Evolutionary conservation across 2,797 vertebrate genomes (phyloP).

Genomic region (Mycteria americana): DNA sequence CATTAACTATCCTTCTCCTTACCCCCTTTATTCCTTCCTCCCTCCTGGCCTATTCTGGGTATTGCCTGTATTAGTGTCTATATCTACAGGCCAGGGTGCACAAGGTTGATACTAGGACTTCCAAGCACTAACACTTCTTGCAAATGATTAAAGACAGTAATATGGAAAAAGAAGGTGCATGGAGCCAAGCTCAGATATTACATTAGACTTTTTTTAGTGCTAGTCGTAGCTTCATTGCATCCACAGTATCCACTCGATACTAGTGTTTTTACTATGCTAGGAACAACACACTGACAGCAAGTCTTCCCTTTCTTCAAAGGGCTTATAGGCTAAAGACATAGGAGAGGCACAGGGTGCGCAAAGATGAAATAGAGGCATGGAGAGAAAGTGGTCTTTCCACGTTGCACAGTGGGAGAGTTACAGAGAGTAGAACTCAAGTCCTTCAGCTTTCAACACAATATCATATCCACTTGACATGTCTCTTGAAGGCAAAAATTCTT

Average conservation of each 20-base stretch:
- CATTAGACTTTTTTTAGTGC: not conserved
- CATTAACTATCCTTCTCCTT: not conserved
- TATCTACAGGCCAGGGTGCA: not conserved
- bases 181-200: not conserved
- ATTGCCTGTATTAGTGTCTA: not conserved
- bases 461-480: not conserved
- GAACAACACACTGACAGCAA: not conserved
- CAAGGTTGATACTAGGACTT: not conserved
- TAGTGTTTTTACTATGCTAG: not conserved
- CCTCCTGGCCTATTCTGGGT: not conserved
- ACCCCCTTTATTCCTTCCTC: not conserved
- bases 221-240: not conserved
- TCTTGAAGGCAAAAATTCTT: not conserved
- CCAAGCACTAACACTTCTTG: not conserved
- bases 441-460: not conserved
- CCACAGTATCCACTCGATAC: not conserved
- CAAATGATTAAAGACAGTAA: not conserved
- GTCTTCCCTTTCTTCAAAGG: not conserved
- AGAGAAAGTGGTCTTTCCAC: not conserved
- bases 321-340: not conserved
- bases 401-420: not conserved
- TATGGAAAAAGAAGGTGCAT: not conserved
- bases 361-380: not conserved
- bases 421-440: not conserved
- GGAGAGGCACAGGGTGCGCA: not conserved